These are phyloP conservation scores for Stercorarius parasiticus DNA, from an alignment of 2,113 vertebrate genomes.

Conservation along the genomic window DNA sequence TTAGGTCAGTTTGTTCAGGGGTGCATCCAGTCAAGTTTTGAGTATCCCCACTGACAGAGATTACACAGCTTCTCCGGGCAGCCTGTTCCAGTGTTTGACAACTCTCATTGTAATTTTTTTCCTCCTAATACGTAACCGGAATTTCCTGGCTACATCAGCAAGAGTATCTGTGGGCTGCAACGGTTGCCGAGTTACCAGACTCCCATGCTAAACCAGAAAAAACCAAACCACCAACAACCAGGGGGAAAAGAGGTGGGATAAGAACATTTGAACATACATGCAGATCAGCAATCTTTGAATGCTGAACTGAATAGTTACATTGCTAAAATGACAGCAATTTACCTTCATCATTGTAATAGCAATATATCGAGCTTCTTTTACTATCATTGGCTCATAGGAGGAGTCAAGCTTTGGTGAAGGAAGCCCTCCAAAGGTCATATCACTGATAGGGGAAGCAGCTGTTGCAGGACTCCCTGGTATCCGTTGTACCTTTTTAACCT, in stretches of 20 bases:
- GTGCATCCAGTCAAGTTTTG: neutral
- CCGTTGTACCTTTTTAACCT: constrained; percentile 86
- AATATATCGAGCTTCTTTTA: constrained; percentile 97
- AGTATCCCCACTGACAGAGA: neutral
- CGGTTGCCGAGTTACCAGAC: neutral
- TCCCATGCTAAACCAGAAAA: neutral
- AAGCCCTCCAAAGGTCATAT: constrained; percentile 94
- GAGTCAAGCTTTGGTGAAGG: constrained; percentile 94
- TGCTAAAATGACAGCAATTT: neutral
- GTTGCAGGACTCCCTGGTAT: constrained; percentile 85
- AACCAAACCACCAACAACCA: neutral
- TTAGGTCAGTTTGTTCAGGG: neutral
- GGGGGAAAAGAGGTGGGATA: neutral
- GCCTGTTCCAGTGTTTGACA: neutral
- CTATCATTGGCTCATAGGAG: constrained; percentile 97
- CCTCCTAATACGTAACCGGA: neutral
- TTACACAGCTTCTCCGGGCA: neutral
- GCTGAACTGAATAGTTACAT: neutral
- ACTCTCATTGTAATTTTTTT: neutral
- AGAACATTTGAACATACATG: neutral
- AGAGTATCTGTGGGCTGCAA: neutral
- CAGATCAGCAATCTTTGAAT: neutral
- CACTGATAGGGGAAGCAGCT: constrained; percentile 75
- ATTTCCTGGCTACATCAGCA: neutral
- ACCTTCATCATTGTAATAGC: constrained; percentile 99